phyloP scores from a whole-genome alignment of 1,140 invertebrate species.

The Acyrthosiphon pisum region DNA sequence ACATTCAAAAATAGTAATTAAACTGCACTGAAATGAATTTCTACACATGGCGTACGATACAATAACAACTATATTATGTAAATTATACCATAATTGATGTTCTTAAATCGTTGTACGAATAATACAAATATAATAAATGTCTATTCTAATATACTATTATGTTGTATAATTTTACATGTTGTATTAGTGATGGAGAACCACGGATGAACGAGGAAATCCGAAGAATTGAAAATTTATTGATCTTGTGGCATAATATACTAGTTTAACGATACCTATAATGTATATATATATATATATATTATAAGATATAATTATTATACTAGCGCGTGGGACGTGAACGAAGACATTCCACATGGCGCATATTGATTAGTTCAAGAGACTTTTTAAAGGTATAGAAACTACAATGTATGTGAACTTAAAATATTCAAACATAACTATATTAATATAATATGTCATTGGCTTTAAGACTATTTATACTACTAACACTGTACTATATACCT shows the following conservation, averaged over 20 bases:
- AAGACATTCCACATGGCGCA: constrained; percentile 3
- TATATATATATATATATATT: background rate
- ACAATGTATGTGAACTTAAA: background rate
- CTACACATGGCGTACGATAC: background rate
- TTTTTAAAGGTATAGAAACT: background rate
- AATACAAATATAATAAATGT: constrained; percentile 7
- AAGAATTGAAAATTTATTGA: background rate
- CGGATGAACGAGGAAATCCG: background rate
- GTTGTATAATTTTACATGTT: background rate
- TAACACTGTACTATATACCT: background rate
- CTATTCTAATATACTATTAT: background rate
- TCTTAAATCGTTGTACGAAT: background rate
- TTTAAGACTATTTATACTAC: background rate
- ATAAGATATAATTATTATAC: constrained; percentile 2
- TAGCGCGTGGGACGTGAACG: background rate
- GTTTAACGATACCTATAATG: background rate
- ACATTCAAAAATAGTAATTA: constrained; percentile 1
- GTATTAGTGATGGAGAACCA: background rate
- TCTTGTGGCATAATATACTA: background rate
- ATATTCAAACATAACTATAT: background rate
- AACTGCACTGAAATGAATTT: background rate
- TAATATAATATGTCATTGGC: background rate
- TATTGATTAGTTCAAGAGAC: constrained; percentile 16
- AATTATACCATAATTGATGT: background rate
- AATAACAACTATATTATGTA: background rate